Base-by-base conservation (phyloP, 2,797 vertebrate genomes). In the Hoplostethus atlanticus region DNA sequence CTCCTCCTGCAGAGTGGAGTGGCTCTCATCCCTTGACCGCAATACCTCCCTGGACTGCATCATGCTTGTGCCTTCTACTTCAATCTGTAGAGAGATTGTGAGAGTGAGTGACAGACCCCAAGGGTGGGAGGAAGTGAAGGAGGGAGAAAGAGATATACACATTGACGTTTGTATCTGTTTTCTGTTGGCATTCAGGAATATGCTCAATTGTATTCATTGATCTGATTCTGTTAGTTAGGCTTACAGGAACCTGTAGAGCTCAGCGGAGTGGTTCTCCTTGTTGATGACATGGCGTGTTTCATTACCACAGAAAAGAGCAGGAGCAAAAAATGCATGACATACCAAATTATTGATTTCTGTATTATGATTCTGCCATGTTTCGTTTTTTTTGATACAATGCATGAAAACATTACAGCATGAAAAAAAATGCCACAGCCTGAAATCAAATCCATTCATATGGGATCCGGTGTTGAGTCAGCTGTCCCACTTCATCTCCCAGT, bases 1-100 rank as follows among this genome's bases (percentile, higher is more conserved):
- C 55, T 62, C 21, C 68, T 48, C 71, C 57, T 71, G 61, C 70
- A 78, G 50, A 68, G 68, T 57, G 53, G 73, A 13, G 71, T 62
- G 67, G n/a, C 16, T 61, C 47, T 78, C 40, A 47, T 54, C 16
- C 42, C 38, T 51, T 53, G 5, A 63, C 15, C 40, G 38, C 15
- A 67, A 44, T 44, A 61, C 44, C 12, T 4, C 15, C 44, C 12
- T 42, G 6, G 11, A 66, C 2, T 51, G 16, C 21, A 64, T 40
- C 8, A 40, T 10, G 38, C 38, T 40, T 40, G 38, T 40, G 38
- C 38, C 8, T 40, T 40, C 38, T 40, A 6, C 38, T 34, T 40
- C 38, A 9, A 8, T 40, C 38, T 40, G 6, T 11, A n/a, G 30
- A 13, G 44, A 64, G 38, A 53, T 2, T 21, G 2, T 44, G 6